A percentile compares a stretch with the other conserved stretches of the same genome.
These are phyloP conservation scores for Uloborus plumipes DNA, from an alignment of 2,888 invertebrate genomes.

Conservation along the genomic window DNA sequence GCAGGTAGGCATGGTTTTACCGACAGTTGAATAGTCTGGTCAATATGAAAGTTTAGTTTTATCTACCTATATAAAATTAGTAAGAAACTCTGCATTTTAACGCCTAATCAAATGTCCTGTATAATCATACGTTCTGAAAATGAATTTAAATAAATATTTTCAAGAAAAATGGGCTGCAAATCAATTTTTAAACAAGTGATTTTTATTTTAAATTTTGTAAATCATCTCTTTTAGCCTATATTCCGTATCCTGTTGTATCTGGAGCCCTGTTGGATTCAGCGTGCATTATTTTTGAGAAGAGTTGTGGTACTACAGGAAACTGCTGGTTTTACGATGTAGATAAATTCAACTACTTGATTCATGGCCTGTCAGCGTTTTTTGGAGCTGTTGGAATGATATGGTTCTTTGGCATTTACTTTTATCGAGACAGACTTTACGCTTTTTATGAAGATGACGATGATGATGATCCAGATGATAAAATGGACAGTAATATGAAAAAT, in stretches of 20 bases:
- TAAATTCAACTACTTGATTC: constrained; percentile 76
- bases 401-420: neutral
- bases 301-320: constrained; percentile 77
- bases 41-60: too few relatives aligned
- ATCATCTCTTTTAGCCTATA: constrained; percentile 71
- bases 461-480: neutral
- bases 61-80: too few relatives aligned
- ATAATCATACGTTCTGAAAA: too few relatives aligned
- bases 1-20: too few relatives aligned
- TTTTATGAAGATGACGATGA: constrained; percentile 44
- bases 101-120: too few relatives aligned
- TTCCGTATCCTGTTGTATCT: constrained; percentile 81
- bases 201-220: neutral
- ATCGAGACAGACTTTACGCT: constrained; percentile 9
- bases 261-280: constrained; percentile 80
- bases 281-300: constrained; percentile 79
- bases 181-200: too few relatives aligned
- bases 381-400: constrained; percentile 75
- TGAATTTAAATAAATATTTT: too few relatives aligned
- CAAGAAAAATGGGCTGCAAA: too few relatives aligned
- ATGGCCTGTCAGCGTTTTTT: constrained; percentile 75
- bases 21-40: too few relatives aligned
- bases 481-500: neutral
- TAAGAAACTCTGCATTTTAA: too few relatives aligned
- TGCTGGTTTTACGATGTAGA: constrained; percentile 79